Evolutionary conservation across 2,113 vertebrate species (phyloP), one percentile per base, ranked within the genome.

Genomic region (Tenrec ecaudatus): DNA sequence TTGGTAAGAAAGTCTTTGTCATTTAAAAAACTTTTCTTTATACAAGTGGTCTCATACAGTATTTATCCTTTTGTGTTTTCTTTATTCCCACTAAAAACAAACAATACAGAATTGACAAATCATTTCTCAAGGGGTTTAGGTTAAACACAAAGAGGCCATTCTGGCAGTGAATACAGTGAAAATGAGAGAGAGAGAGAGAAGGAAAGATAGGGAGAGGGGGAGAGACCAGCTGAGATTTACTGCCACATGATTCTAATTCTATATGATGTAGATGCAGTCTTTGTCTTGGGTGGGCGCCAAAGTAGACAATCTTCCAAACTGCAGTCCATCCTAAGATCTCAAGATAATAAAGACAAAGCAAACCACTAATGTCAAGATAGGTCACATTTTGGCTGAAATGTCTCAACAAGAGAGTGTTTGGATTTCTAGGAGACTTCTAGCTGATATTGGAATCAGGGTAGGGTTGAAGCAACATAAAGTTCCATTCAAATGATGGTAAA

Each of bases 91-190:
- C 23, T 68, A 47, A 86, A 90, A 38, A 33, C 27, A 86, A 83
- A 84, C 62, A 90, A 64, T 68, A 86, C 89, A 6, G 38, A 95
- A 79, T 36, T 82, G 80, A 92, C 77, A 68, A 95, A 93, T 96
- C n/a, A 86, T 73, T 95, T 94, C 80, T 94, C 79, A 80, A 82
- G 90, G 92, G 66, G 81, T 88, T 91, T 86, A 53, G 53, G 14
- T 90, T 93, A 90, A 88, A 43, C 60, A 68, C 92, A 93, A 92
- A 95, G 53, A 71, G 69, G 6, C 33, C 69, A n/a, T 29, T 27
- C 80, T 77, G 47, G 83, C 17, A 12, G 73, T 87, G 62, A 43
- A 29, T 27, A 20, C 15, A 15, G 57, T 69, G 3, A 57, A 78
- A 81, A 81, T 71, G 40, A 38, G 53, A 36, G 77, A 8, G 38